Base-by-base conservation (phyloP, 2,797 vertebrate genomes). In the Lagorchestes hirsutus region DNA sequence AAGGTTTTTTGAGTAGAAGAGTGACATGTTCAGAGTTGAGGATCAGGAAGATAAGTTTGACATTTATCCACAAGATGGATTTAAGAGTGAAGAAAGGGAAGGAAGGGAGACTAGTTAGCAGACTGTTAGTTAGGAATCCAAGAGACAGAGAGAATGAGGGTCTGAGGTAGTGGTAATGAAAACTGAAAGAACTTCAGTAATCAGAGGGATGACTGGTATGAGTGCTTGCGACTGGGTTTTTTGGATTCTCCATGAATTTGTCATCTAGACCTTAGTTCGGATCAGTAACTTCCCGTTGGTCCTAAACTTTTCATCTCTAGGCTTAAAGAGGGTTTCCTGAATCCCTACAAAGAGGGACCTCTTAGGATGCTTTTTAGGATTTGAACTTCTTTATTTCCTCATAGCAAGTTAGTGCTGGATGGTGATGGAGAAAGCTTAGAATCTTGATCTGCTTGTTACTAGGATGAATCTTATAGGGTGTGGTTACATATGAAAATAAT, bases 401-500 rank as follows among this genome's bases (percentile, higher is more conserved):
- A 0, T n/a, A 52, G 74, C 40, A 31, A 93, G 95, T 74, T 90
- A 67, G 96, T 92, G 62, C 90, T 74, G 40, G 56, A 40, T 92
- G 74, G 3, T 62, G 29, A 11, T 5, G 54, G 87, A 96, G 90
- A 96, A 95, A 93, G 92, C 92, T 93, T 93, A 90, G 12, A 52
- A 74, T 92, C 96, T 96, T 97, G 87, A n/a, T 46, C 95, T 94
- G 52, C 93, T 0, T 29, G 91, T 57, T n/a, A 57, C 56, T 28
- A 93, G 87, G 93, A 96, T 95, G 74, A 87, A 10, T 27, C 74
- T 87, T 24, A 11, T 28, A 9, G 40, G 1, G 22, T 46, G 22
- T 27, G 9, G 3, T 87, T 87, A 87, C 74, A 50, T 50, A 28
- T 50, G 22, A 50, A 87, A 87, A 87, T 50, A 50, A 87, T 27